phyloP scores from a whole-genome alignment of 2,797 vertebrate species.

The Tiaroga cobitis region DNA sequence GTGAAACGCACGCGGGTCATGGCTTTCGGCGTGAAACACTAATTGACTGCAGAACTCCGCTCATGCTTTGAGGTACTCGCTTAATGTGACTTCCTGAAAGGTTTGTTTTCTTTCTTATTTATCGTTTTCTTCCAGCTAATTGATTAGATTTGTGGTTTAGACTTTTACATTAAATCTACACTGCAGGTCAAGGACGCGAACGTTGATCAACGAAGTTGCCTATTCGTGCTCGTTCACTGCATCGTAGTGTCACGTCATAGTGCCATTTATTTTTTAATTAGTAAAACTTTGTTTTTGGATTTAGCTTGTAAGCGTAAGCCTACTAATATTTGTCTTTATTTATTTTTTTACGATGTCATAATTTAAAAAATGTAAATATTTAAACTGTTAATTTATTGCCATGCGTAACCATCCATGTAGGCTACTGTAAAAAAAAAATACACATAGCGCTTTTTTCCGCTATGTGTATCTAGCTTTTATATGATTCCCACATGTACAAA shows the following conservation, averaged over 20 bases:
- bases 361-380: background rate
- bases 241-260: background rate
- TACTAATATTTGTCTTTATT: too few relatives aligned
- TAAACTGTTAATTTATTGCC: background rate
- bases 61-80: constrained; percentile 12
- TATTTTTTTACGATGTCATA: background rate
- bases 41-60: constrained; percentile 7
- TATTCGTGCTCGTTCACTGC: background rate
- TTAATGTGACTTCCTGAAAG: constrained; percentile 68
- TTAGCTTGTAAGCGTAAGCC: background rate
- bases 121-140: background rate
- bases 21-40: constrained; percentile 1
- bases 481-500: background rate
- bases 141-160: background rate
- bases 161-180: background rate
- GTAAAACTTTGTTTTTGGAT: background rate
- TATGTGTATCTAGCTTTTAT: background rate
- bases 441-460: background rate
- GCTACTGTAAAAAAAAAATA: too few relatives aligned
- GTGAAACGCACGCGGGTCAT: background rate
- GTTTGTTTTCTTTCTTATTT: constrained; percentile 61
- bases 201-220: background rate
- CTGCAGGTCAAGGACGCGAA: background rate
- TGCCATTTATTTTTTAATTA: background rate
- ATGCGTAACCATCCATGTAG: background rate